Evolutionary conservation across 2,888 invertebrate species (phyloP).

Genomic region (Petrolisthes cinctipes): DNA sequence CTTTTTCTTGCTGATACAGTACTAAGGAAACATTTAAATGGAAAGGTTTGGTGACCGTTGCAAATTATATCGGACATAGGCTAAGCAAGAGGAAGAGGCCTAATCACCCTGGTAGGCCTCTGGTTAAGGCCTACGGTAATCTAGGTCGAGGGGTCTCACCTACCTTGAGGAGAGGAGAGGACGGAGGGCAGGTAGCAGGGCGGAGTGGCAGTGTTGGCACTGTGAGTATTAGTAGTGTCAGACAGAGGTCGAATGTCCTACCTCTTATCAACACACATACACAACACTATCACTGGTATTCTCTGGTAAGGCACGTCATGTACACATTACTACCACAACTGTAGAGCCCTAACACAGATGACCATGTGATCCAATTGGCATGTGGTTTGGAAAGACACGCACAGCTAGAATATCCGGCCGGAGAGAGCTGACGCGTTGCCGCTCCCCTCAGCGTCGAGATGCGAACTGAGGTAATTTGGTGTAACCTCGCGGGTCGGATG

Average conservation of each 20-base stretch:
- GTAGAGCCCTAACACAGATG: conserved; percentile 28
- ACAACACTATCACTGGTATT: conserved; percentile 40
- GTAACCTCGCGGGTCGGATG: conserved; percentile 46
- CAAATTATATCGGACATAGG: too few relatives aligned
- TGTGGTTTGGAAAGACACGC: conserved; percentile 28
- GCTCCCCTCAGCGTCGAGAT: conserved; percentile 52
- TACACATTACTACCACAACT: conserved; percentile 36
- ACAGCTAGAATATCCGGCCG: conserved; percentile 42
- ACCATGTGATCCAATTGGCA: conserved; percentile 27
- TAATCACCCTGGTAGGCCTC: too few relatives aligned
- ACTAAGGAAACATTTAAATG: too few relatives aligned
- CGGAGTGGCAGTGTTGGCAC: not conserved
- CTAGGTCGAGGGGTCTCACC: not conserved
- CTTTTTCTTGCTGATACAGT: too few relatives aligned
- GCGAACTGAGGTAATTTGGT: conserved; percentile 60
- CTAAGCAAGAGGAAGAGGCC: too few relatives aligned
- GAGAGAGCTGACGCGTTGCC: conserved; percentile 45
- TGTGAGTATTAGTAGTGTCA: conserved; percentile 13
- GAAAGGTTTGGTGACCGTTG: too few relatives aligned
- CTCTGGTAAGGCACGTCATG: conserved; percentile 57
- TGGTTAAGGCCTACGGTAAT: conserved; percentile 4
- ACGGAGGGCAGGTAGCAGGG: not conserved
- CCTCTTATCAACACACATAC: conserved; percentile 47
- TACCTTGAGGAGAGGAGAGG: not conserved
- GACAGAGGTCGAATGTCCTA: conserved; percentile 33